Percentiles rank a stretch among this genome's conserved stretches.
These are phyloP conservation scores for Coenonympha arcania DNA, from an alignment of 2,888 invertebrate genomes.

Conservation along the genomic window DNA sequence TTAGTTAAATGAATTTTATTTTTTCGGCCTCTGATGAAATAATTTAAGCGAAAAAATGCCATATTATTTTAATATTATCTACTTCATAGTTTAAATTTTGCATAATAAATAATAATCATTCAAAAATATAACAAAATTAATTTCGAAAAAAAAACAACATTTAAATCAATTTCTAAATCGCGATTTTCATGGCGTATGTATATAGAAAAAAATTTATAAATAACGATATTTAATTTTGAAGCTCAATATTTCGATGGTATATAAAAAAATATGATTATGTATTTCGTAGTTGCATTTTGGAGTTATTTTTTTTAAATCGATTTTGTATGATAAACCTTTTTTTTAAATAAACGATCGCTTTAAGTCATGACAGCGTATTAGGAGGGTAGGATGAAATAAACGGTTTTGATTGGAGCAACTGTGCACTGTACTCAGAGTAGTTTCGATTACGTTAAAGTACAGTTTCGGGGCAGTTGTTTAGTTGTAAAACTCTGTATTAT, in stretches of 20 bases:
- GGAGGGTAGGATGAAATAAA: slow-evolving; percentile 5
- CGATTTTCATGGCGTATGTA: too few relatives aligned
- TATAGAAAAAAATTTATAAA: slow-evolving; percentile 9
- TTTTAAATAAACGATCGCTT: slow-evolving; percentile 7
- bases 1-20: background rate
- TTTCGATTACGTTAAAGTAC: slow-evolving; percentile 44
- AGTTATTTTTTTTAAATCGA: slow-evolving; percentile 3
- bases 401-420: slow-evolving; percentile 33
- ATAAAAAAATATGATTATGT: background rate
- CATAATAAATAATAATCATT: slow-evolving; percentile 11
- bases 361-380: slow-evolving; percentile 13
- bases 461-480: slow-evolving; percentile 27
- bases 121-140: background rate
- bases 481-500: slow-evolving; percentile 49
- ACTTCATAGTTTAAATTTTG: slow-evolving; percentile 11
- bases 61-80: slow-evolving; percentile 10
- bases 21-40: slow-evolving; percentile 6
- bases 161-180: too few relatives aligned
- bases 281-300: slow-evolving; percentile 31
- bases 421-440: slow-evolving; percentile 56
- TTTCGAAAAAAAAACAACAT: slow-evolving; percentile 8
- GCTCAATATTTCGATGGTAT: slow-evolving; percentile 37
- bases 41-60: slow-evolving; percentile 18
- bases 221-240: slow-evolving; percentile 27
- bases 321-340: slow-evolving; percentile 15